These are phyloP conservation scores for Delichon dasypus DNA, from an alignment of 2,797 vertebrate species.

Conservation along the genomic window DNA sequence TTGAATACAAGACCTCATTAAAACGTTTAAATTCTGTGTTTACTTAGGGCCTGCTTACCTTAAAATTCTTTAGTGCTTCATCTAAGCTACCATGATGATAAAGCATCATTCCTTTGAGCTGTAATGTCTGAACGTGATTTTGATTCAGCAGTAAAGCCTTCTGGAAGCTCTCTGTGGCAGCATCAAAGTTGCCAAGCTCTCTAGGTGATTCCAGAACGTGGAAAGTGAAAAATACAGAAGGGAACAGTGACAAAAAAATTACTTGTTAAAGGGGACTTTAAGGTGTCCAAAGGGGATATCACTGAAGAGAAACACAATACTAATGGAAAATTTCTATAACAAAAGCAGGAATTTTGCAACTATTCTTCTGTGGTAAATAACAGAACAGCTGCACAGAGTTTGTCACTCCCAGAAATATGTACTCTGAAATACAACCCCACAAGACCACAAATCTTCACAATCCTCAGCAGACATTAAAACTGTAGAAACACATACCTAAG, in stretches of 20 bases:
- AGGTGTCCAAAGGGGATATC: neutral
- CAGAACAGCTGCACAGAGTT: neutral
- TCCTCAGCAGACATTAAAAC: neutral
- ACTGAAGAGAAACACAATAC: neutral
- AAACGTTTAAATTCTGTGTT: neutral
- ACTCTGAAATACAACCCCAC: neutral
- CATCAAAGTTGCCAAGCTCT: slow-evolving; percentile 95
- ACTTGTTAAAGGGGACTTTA: neutral
- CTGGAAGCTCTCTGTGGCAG: slow-evolving; percentile 95
- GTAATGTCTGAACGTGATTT: slow-evolving; percentile 96
- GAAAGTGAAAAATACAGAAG: neutral
- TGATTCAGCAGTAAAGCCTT: slow-evolving; percentile 95
- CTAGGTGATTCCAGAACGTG: slow-evolving; percentile 65
- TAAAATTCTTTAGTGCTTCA: slow-evolving; percentile 95
- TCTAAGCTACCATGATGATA: slow-evolving; percentile 95
- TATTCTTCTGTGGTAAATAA: neutral
- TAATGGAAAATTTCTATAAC: neutral
- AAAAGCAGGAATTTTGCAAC: neutral
- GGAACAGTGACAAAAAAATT: neutral
- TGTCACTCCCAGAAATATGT: neutral
- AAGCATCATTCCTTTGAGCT: slow-evolving; percentile 96
- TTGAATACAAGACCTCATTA: neutral
- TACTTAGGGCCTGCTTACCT: slow-evolving; percentile 75
- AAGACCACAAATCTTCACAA: neutral
- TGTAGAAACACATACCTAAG: neutral